Percentiles rank a stretch among this genome's conserved stretches.
Evolutionary conservation across 2,888 invertebrate species (phyloP).

Genomic region (Lycocerus yunnanus): DNA sequence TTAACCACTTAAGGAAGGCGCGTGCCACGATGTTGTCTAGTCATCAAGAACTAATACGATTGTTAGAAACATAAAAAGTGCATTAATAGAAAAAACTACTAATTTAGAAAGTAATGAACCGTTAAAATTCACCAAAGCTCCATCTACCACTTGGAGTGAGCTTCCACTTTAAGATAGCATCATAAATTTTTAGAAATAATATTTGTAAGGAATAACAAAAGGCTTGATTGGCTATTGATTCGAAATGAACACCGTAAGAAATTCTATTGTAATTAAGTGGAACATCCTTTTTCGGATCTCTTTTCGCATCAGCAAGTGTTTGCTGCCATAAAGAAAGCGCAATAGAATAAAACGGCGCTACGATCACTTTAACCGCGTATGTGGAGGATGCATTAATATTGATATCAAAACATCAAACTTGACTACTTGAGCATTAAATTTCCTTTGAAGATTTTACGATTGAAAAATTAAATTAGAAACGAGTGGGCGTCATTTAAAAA

Average conservation of each 20-base stretch:
- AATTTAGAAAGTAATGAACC: neutral
- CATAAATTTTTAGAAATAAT: neutral
- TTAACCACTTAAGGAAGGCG: slow-evolving; percentile 2
- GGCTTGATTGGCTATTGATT: neutral
- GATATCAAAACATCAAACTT: neutral
- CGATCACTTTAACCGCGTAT: neutral
- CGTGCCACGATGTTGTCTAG: slow-evolving; percentile 1
- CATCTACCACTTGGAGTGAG: neutral
- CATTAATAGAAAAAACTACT: neutral
- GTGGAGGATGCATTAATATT: neutral
- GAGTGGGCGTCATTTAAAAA: slow-evolving; percentile 1
- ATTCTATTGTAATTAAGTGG: neutral
- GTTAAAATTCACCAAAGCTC: neutral
- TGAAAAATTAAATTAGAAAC: neutral
- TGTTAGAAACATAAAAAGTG: neutral
- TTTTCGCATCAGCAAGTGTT: neutral
- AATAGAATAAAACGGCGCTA: neutral
- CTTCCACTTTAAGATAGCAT: neutral
- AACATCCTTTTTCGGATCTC: neutral
- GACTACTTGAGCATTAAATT: neutral
- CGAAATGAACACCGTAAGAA: neutral
- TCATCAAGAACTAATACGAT: neutral
- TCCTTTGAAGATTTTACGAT: neutral
- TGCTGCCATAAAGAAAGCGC: neutral
- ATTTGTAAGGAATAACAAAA: neutral